Evolutionary conservation across 2,113 vertebrate genomes (phyloP).

Genomic region (Lepus europaeus): DNA sequence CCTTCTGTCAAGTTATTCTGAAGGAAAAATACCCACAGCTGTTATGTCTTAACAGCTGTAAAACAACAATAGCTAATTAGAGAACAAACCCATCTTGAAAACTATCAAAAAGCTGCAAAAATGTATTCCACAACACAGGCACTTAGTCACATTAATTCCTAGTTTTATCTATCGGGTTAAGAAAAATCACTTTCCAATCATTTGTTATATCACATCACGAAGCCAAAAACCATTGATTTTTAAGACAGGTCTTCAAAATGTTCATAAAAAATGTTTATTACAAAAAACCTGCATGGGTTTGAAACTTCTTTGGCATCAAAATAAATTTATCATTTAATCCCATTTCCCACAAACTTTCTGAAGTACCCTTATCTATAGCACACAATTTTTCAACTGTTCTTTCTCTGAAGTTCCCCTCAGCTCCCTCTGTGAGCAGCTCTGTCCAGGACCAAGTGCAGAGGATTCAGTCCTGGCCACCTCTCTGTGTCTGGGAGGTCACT

Average conservation of each 20-base stretch:
- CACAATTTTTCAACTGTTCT: constrained; percentile 11
- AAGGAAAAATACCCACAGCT: constrained; percentile 67
- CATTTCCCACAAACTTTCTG: too few species aligned
- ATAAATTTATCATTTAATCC: too few species aligned
- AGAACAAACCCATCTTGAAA: constrained; percentile 61
- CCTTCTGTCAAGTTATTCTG: constrained; percentile 32
- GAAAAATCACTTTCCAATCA: constrained; percentile 55
- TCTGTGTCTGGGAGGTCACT: neutral
- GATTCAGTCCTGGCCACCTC: neutral
- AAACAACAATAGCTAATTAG: constrained; percentile 78
- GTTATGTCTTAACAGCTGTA: constrained; percentile 75
- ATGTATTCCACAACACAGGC: constrained; percentile 22
- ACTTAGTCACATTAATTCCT: constrained; percentile 22
- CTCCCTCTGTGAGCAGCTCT: neutral
- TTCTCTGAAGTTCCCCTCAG: neutral
- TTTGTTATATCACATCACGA: neutral
- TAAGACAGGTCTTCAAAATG: too few species aligned
- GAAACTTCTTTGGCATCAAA: too few species aligned
- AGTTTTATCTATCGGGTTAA: constrained; percentile 47
- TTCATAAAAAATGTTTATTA: too few species aligned
- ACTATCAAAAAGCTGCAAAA: constrained; percentile 64
- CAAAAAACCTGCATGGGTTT: too few species aligned
- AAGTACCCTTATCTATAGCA: neutral
- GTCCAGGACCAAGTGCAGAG: neutral
- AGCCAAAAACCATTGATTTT: constrained; percentile 6